A percentile compares a stretch with the other conserved stretches of the same genome.
Conservation (phyloP, 2,113 vertebrate species). For the Fregata magnificens region DNA sequence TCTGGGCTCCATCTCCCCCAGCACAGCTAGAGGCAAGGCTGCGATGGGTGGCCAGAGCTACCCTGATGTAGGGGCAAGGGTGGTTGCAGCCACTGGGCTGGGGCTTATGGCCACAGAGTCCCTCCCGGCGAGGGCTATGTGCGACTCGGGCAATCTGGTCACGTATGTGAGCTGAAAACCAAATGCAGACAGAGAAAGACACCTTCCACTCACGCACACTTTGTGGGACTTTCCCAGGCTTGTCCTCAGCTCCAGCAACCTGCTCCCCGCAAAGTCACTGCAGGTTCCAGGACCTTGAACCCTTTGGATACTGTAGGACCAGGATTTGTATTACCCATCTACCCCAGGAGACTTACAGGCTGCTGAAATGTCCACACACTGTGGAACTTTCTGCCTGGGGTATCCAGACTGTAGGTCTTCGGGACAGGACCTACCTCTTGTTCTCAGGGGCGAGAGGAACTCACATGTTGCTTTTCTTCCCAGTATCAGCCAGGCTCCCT, state of each 20-base stretch:
- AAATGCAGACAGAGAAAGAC: no score
- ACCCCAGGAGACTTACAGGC: neutral
- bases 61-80: neutral
- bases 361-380: accelerated
- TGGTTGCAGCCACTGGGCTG: neutral
- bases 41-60: neutral
- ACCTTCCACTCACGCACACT: accelerated
- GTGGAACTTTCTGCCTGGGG: neutral
- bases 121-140: accelerated
- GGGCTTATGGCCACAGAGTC: neutral
- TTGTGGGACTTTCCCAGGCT: neutral
- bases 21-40: neutral
- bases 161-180: neutral
- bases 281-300: neutral
- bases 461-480: neutral
- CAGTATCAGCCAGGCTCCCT: neutral
- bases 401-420: neutral
- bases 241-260: neutral
- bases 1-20: neutral
- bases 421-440: neutral
- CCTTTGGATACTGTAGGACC: neutral
- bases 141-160: no score
- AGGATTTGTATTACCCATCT: accelerated
- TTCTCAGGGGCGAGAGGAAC: neutral
- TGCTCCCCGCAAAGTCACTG: neutral